Evolutionary conservation across 2,888 invertebrate species (phyloP).

Genomic region (Pelosia muscerda): DNA sequence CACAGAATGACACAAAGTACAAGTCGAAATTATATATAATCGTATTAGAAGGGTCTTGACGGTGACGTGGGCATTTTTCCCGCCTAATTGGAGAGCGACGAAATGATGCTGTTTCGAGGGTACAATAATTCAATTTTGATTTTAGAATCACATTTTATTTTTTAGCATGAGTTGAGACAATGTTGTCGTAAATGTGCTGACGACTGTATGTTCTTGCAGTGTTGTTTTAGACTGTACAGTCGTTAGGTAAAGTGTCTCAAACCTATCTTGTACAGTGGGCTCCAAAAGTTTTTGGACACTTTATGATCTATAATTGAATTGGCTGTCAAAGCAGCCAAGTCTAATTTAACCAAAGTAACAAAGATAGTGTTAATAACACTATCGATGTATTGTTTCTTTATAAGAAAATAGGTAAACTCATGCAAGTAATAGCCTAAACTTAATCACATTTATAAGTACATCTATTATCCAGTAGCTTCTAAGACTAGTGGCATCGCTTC

Average conservation of each 20-base stretch:
- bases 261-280: neutral
- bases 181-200: neutral
- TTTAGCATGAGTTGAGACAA: constrained; percentile 28
- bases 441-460: no score
- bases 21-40: constrained; percentile 42
- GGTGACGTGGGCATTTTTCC: constrained; percentile 42
- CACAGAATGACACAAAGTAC: constrained; percentile 17
- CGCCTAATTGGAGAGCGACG: constrained; percentile 40
- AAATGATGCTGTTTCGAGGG: constrained; percentile 32
- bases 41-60: constrained; percentile 33
- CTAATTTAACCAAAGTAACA: no score
- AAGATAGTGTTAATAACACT: no score
- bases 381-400: no score
- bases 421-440: no score
- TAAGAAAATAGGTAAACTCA: no score
- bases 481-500: no score
- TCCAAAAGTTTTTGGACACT: no score
- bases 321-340: no score
- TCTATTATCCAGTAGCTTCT: no score
- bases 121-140: constrained; percentile 48
- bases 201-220: neutral
- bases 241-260: neutral
- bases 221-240: no score
- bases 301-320: no score
- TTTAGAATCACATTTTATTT: constrained; percentile 47